Evolutionary conservation across 2,113 vertebrate genomes (phyloP).

Genomic region (human): DNA sequence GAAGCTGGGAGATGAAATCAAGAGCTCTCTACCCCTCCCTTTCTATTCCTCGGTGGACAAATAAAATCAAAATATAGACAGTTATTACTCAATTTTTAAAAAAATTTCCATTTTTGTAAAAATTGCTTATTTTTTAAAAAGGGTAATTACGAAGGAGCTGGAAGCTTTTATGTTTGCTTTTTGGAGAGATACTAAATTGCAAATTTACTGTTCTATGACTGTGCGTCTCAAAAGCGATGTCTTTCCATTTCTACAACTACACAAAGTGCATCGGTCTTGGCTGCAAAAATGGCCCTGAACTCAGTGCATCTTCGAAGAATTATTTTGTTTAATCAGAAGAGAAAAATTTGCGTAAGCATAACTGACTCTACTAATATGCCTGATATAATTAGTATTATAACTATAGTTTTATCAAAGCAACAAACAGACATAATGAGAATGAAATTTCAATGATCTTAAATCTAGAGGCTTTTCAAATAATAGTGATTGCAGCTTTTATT

Average conservation of each 20-base stretch:
- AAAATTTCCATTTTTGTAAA: not conserved
- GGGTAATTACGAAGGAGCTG: not conserved
- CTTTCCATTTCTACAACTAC: not conserved
- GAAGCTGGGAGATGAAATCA: no score
- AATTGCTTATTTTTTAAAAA: not conserved
- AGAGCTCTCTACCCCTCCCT: not conserved
- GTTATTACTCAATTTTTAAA: not conserved
- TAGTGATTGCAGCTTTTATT: not conserved
- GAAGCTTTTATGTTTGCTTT: not conserved
- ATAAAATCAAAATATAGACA: not conserved
- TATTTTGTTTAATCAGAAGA: slow-evolving; percentile 29
- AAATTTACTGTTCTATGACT: not conserved
- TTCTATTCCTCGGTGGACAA: not conserved
- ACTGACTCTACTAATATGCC: slow-evolving; percentile 19
- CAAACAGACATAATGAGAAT: slow-evolving; percentile 1
- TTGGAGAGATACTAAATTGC: not conserved
- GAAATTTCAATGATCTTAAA: not conserved
- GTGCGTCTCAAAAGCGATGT: not conserved
- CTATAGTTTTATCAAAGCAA: slow-evolving; percentile 16
- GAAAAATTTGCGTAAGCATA: slow-evolving; percentile 5
- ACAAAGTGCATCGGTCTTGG: not conserved
- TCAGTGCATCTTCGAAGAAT: slow-evolving; percentile 8
- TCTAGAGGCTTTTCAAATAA: not conserved
- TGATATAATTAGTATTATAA: slow-evolving; percentile 11
- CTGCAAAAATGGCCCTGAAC: not conserved